Base-by-base conservation (phyloP, 2,888 invertebrate species). In the Theristus sp. region DNA sequence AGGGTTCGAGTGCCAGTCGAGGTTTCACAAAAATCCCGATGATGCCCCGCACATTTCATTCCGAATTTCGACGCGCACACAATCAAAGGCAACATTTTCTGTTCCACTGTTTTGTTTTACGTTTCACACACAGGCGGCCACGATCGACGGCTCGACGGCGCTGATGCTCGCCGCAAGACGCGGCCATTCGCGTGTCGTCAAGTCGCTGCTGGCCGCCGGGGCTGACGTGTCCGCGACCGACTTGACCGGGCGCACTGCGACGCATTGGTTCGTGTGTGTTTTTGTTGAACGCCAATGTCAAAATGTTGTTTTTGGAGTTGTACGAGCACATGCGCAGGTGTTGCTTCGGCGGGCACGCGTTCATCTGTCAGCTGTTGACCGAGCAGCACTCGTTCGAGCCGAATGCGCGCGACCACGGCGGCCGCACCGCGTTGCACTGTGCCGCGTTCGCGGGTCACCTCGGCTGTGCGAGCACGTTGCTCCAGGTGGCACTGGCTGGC, bases 371-470 rank as follows among this genome's bases (percentile, higher is more conserved):
- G 29, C 28, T 49, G 28, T 31, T 60, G 49, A 27, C 56, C 22
- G 56, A 49, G 26, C 58, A 62, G 31, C 56, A 57, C 13, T 60
- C 57, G 1, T n/a, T 57, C 25, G 61, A 54, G 26, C 24, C 62
- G 3, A 56, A 62, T 24, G 28, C 27, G 2, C 52, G 20, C 20
- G 62, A 60, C 56, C 20, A 24, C 22, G 59, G 56, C 17, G 62
- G 62, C 24, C 56, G 62, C 2, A 49, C 57, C 13, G 38, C 62
- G 25, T 2, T 60, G 31, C 62, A 62, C 47, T 60, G 57, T 24
- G 62, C 62, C 24, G 60, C 62, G 10, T 62, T 62, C 28, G 60
- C 52, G 2, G 62, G 62, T 3, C 30, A 52, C 27, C 17, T 28
- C 27, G 60, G 54, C 25, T 62, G 62, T 31, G 30, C 56, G 6